Percentiles rank a stretch among this genome's conserved stretches.
Conservation (phyloP, 2,797 vertebrate species). For the Hephaestus fuliginosus region DNA sequence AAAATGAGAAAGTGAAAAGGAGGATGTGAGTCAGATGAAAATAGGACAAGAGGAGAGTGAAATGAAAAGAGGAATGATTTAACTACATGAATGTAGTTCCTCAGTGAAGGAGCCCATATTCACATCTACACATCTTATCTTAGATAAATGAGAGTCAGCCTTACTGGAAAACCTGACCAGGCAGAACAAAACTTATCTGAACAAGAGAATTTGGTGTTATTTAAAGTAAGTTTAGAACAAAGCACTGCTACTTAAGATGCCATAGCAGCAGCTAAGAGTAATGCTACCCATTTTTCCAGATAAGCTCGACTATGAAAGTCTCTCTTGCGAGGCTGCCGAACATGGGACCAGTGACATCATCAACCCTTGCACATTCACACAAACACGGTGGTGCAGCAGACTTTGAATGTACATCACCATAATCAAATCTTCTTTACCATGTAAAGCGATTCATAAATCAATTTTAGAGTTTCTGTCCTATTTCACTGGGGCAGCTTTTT, state of each 20-base stretch:
- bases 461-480: slow-evolving; percentile 11
- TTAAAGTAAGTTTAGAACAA: neutral
- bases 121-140: neutral
- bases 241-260: neutral
- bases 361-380: slow-evolving; percentile 1
- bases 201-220: neutral
- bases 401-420: slow-evolving; percentile 26
- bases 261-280: neutral
- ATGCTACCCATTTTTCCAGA: neutral
- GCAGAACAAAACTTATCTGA: neutral
- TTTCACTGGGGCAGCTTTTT: neutral
- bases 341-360: neutral
- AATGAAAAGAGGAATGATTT: neutral
- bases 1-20: neutral
- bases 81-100: neutral
- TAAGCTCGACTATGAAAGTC: neutral
- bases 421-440: slow-evolving; percentile 27
- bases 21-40: neutral
- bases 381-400: slow-evolving; percentile 18
- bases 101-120: neutral
- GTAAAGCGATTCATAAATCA: slow-evolving; percentile 32
- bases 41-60: neutral
- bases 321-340: neutral
- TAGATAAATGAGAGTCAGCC: neutral
- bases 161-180: slow-evolving; percentile 6